Base-by-base conservation (phyloP, 1,140 invertebrate species). In the Rhagoletis pomonella region DNA sequence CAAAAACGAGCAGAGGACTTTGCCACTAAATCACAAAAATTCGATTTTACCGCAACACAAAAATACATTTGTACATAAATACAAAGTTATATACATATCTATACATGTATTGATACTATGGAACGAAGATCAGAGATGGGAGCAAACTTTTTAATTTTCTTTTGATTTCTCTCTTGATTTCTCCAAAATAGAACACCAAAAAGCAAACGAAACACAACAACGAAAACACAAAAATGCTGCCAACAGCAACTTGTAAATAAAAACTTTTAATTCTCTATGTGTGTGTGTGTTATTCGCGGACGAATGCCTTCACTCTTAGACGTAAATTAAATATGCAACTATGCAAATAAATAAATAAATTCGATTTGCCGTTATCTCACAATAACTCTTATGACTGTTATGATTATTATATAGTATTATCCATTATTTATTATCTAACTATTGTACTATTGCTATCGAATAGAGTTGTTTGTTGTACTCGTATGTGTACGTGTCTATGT, bases 401-500 rank as follows among this genome's bases (percentile, higher is more conserved):
- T 47, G 39, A 77, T 47, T 69, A 62, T 62, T 62, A 62, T n/a
- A 9, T 17, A 62, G 4, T 62, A 62, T n/a, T 62, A 62, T 29
- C 29, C 29, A 29, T 29, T 29, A 29, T 12, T 62, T 62, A 62
- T 62, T 62, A 62, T 3, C n/a, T 62, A 62, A 0, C n/a, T n/a
- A 17, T 62, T 9, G 29, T 29, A 62, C 4, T 62, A 17, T 62
- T 62, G 17, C 17, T 62, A 62, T 86, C 39, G 14, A 73, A 55
- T 81, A 50, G 17, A 81, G 39, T 87, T 88, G 85, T 88, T 85
- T 86, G 88, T 89, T 86, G 84, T 29, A 29, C 29, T 29, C 29
- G 29, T 88, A 91, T 91, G 91, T 92, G 91, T 92, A 90, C 91
- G 91, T 92, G 91, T 92, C 92, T 91, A 90, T 92, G 91, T 92